Percentiles rank a stretch among this genome's conserved stretches.
Evolutionary conservation across 2,797 vertebrate species (phyloP).

Genomic region (Catostomus latipinnis): DNA sequence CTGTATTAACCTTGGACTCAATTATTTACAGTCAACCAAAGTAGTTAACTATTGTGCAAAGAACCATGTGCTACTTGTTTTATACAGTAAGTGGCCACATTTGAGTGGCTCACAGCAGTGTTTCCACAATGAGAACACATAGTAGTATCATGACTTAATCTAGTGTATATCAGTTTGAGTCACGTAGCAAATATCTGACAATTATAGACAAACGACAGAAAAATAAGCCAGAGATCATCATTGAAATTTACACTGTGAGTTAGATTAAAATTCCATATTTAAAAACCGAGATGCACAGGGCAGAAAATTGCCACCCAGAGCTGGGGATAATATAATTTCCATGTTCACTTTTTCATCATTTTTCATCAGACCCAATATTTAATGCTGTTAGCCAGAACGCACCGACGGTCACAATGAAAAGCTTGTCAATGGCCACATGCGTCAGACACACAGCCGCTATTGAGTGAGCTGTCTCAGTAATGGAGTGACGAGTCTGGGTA

Average conservation of each 20-base stretch:
- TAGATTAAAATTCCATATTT: slow-evolving; percentile 45
- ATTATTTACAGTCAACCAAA: neutral
- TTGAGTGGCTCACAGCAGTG: neutral
- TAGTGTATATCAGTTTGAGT: neutral
- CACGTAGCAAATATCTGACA: slow-evolving; percentile 13
- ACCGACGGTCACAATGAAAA: slow-evolving; percentile 61
- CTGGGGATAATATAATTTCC: slow-evolving; percentile 47
- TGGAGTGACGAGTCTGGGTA: slow-evolving; percentile 57
- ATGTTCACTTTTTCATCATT: slow-evolving; percentile 61
- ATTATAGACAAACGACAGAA: slow-evolving; percentile 30
- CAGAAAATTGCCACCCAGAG: slow-evolving; percentile 36
- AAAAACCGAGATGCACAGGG: neutral
- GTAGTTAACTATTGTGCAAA: neutral
- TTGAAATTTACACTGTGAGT: slow-evolving; percentile 17
- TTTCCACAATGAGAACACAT: neutral
- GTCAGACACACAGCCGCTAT: slow-evolving; percentile 63
- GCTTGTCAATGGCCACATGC: slow-evolving; percentile 62
- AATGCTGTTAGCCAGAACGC: slow-evolving; percentile 68
- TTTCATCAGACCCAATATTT: slow-evolving; percentile 63
- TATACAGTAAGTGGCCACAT: neutral
- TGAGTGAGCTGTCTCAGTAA: slow-evolving; percentile 70
- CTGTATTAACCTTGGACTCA: no score
- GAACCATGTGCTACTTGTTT: neutral
- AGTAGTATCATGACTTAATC: neutral
- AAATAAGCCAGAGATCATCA: slow-evolving; percentile 25